Evolutionary conservation across 1,140 invertebrate species (phyloP).

Genomic region (Sinella curviseta): DNA sequence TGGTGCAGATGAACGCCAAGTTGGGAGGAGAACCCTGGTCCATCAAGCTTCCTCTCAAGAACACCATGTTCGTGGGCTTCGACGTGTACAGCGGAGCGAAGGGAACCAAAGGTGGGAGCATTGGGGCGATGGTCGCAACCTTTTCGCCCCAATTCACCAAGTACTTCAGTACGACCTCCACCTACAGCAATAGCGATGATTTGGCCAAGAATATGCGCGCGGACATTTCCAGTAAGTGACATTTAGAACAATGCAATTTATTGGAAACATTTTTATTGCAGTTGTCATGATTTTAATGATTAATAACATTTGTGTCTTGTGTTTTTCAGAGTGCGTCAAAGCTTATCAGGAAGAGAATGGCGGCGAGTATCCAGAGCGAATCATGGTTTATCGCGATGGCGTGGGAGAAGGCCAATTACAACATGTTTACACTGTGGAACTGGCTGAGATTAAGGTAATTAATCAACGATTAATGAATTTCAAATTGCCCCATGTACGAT

Average conservation of each 20-base stretch:
- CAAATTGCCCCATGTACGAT: no score
- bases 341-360: constrained; percentile 51
- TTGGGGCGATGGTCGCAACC: constrained; percentile 76
- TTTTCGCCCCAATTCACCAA: constrained; percentile 65
- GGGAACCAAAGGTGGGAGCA: constrained; percentile 60
- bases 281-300: neutral
- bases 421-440: neutral
- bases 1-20: constrained; percentile 64
- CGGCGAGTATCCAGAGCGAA: constrained; percentile 57
- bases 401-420: constrained; percentile 79
- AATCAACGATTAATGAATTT: no score
- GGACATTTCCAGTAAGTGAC: constrained; percentile 58
- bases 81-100: constrained; percentile 78
- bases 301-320: neutral
- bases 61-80: constrained; percentile 82
- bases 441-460: constrained; percentile 29
- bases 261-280: neutral
- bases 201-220: constrained; percentile 65
- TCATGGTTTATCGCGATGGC: constrained; percentile 75
- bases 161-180: constrained; percentile 68
- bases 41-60: constrained; percentile 58
- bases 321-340: constrained; percentile 58
- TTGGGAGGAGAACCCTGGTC: constrained; percentile 63
- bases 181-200: constrained; percentile 72
- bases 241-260: neutral